A percentile compares a stretch with the other conserved stretches of the same genome.
Evolutionary conservation across 2,888 invertebrate species (phyloP).

Genomic region (Agrotis puta): DNA sequence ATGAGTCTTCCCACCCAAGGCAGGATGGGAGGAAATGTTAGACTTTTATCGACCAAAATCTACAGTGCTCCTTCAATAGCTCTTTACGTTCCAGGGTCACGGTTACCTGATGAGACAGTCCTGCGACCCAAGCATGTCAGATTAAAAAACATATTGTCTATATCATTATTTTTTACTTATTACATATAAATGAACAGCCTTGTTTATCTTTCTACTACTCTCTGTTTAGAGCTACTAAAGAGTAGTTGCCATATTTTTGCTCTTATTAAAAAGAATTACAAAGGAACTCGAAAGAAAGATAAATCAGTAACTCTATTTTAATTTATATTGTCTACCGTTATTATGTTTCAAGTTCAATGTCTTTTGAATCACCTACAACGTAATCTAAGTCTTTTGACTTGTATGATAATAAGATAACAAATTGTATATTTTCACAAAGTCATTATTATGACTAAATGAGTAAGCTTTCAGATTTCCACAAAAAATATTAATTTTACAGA

Average conservation of each 20-base stretch:
- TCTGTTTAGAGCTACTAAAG: background rate
- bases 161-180: no score
- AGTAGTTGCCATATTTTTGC: background rate
- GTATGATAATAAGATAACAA: slow-evolving; percentile 50
- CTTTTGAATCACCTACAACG: slow-evolving; percentile 28
- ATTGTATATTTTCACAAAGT: slow-evolving; percentile 28
- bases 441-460: slow-evolving; percentile 43
- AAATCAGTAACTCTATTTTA: background rate
- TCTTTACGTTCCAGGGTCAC: no score
- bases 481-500: background rate
- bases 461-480: background rate
- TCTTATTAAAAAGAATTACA: background rate
- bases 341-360: slow-evolving; percentile 51
- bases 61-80: no score
- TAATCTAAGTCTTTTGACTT: slow-evolving; percentile 54
- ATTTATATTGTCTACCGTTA: background rate
- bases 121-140: no score
- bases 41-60: no score
- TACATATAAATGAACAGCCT: no score
- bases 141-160: no score
- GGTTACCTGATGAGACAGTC: no score
- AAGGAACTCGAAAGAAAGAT: background rate
- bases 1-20: no score
- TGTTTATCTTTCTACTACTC: background rate
- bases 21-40: no score